Base-by-base conservation (phyloP, 2,113 vertebrate species). In the Anhinga rufa region DNA sequence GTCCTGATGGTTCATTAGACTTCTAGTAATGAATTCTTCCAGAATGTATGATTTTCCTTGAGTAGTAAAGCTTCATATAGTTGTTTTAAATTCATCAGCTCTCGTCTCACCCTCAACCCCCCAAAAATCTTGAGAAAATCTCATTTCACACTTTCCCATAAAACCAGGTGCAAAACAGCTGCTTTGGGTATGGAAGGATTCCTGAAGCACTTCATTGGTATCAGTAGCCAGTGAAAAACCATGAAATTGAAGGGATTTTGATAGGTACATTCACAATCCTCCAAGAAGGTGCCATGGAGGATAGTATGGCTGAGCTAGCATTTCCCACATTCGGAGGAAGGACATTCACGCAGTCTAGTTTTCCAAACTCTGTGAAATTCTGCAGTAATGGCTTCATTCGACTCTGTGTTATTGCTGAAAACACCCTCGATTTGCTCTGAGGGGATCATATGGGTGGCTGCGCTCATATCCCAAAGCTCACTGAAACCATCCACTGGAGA, bases 101-200 rank as follows among this genome's bases (percentile, higher is more conserved):
- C 76, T 58, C 4, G 17, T 42, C 79, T 51, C 65, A 91, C 86
- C 66, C 91, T 82, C 72, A 76, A 92, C 68, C 70, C 52, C 90
- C 79, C 21, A 92, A 96, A 97, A 97, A 92, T 96, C 97, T 98
- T 98, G 98, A 98, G 98, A 98, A 98, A 97, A 96, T 97, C 95
- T 92, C 94, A 72, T 95, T 97, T 97, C 95, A 91, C 84, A 89
- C 94, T 97, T 98, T 98, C 97, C 97, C 98, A 98, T 70, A 95
- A 90, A 97, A 93, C 97, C 98, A 98, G 98, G 97, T 98, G 98
- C 95, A 97, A 80, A 85, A 92, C 98, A 98, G 97, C 98, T 97
- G 95, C 88, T 89, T 92, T 86, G 90, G 60, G 90, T 58, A 58
- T 75, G 89, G 95, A 82, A 22, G 49, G 95, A 92, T 92, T 92